phyloP scores from a whole-genome alignment of 1,140 invertebrate species.

The Chrysoperla carnea region DNA sequence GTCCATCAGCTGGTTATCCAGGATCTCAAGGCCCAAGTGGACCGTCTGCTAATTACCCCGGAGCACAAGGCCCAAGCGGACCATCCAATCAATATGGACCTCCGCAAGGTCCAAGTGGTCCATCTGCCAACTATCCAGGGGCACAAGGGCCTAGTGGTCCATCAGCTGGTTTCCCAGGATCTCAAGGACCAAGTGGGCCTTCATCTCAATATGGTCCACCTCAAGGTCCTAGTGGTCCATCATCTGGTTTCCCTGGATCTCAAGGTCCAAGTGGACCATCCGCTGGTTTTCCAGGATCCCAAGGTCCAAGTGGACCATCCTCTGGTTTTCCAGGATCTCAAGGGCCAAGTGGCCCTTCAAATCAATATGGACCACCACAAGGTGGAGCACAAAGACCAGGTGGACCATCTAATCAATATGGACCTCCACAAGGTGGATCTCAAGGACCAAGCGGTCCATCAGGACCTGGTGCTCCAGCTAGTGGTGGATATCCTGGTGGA shows the following conservation, averaged over 20 bases:
- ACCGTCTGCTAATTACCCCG: constrained; percentile 13
- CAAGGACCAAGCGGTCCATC: constrained; percentile 7
- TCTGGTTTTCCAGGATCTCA: constrained; percentile 9
- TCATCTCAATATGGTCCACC: constrained; percentile 15
- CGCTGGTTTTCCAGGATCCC: constrained; percentile 1
- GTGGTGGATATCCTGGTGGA: constrained; percentile 5
- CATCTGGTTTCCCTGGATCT: constrained; percentile 9
- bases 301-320: constrained; percentile 7
- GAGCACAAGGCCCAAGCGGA: constrained; percentile 10
- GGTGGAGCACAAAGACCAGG: constrained; percentile 3
- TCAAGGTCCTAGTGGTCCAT: constrained; percentile 8
- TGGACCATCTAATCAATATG: constrained; percentile 14
- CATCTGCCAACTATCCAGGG: constrained; percentile 1
- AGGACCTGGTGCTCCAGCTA: constrained; percentile 6
- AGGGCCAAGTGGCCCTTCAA: constrained; percentile 13
- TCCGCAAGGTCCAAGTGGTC: constrained; percentile 3
- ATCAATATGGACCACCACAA: constrained; percentile 4
- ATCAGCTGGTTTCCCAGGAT: constrained; percentile 7
- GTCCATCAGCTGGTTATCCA: constrained; percentile 12
- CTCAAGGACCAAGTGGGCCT: constrained; percentile 15
- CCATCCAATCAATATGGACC: constrained; percentile 5
- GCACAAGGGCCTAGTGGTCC: neutral
- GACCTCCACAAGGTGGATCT: neutral
- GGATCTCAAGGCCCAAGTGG: constrained; percentile 11
- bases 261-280: constrained; percentile 9